Evolutionary conservation across 2,888 invertebrate species (phyloP).

Genomic region (Poecilobothrus nobilitatus): DNA sequence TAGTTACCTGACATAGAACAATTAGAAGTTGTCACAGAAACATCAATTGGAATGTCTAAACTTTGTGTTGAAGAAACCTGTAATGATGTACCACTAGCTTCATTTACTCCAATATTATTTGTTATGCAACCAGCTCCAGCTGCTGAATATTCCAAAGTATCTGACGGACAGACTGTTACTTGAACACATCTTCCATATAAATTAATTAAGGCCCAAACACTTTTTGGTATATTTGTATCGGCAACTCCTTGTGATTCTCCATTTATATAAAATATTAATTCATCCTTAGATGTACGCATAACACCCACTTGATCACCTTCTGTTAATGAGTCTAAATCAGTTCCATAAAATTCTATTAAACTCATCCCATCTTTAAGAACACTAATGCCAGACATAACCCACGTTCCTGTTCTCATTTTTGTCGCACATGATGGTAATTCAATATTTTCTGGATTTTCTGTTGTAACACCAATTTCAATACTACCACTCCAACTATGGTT

Average conservation of each 20-base stretch:
- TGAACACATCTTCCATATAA: slow-evolving; percentile 77
- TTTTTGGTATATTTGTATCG: slow-evolving; percentile 62
- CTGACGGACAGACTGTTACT: slow-evolving; percentile 49
- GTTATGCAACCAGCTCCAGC: slow-evolving; percentile 19
- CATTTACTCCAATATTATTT: slow-evolving; percentile 14
- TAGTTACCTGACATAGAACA: neutral
- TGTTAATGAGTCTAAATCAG: slow-evolving; percentile 70
- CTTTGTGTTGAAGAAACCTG: neutral
- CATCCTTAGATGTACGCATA: slow-evolving; percentile 70
- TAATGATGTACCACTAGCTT: slow-evolving; percentile 19
- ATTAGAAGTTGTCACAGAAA: neutral
- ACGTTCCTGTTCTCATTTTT: slow-evolving; percentile 70
- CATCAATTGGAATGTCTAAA: slow-evolving; percentile 1
- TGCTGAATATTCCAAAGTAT: slow-evolving; percentile 23
- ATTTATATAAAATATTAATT: slow-evolving; percentile 81
- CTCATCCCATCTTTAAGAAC: slow-evolving; percentile 78
- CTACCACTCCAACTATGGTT: slow-evolving; percentile 72
- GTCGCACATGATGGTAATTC: slow-evolving; percentile 69
- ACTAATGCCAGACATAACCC: slow-evolving; percentile 86
- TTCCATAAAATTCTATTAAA: slow-evolving; percentile 74
- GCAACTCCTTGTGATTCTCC: slow-evolving; percentile 83
- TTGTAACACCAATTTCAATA: slow-evolving; percentile 67
- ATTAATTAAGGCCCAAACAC: slow-evolving; percentile 69
- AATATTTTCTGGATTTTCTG: slow-evolving; percentile 57
- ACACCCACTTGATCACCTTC: slow-evolving; percentile 81